phyloP scores from a whole-genome alignment of 35 echinoderm and acorn worm species.

The Hemicentrotus pulcherrimus region DNA sequence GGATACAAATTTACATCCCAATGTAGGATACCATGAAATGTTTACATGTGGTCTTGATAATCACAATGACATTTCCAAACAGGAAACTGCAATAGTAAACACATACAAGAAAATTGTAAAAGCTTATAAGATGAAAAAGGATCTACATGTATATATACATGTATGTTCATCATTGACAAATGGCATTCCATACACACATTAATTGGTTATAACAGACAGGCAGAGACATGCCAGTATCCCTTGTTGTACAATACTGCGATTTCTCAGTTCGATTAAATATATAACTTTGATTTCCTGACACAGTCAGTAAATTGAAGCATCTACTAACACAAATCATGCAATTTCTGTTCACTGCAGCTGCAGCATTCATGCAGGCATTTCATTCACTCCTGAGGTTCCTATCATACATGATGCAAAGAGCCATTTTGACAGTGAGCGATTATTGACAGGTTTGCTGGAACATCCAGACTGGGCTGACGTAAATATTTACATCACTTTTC shows the following conservation, averaged over 20 bases:
- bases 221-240: neutral
- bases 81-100: too few species aligned
- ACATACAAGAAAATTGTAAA: too few species aligned
- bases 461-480: neutral
- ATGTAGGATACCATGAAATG: too few species aligned
- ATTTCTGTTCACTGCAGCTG: neutral
- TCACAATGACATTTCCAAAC: too few species aligned
- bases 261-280: neutral
- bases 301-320: neutral
- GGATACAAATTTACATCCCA: too few species aligned
- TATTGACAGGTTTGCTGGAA: neutral
- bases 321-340: neutral
- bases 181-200: too few species aligned
- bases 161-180: too few species aligned
- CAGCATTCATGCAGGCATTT: neutral
- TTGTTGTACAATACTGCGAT: neutral
- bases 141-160: too few species aligned
- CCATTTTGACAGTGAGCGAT: neutral
- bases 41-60: too few species aligned
- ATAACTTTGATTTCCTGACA: neutral
- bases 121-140: too few species aligned
- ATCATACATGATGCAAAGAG: neutral
- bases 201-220: neutral
- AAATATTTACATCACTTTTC: conserved; percentile 14
- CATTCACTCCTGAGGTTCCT: neutral